Conservation (phyloP, 1,140 invertebrate species). For the Zaprionus capensis region DNA sequence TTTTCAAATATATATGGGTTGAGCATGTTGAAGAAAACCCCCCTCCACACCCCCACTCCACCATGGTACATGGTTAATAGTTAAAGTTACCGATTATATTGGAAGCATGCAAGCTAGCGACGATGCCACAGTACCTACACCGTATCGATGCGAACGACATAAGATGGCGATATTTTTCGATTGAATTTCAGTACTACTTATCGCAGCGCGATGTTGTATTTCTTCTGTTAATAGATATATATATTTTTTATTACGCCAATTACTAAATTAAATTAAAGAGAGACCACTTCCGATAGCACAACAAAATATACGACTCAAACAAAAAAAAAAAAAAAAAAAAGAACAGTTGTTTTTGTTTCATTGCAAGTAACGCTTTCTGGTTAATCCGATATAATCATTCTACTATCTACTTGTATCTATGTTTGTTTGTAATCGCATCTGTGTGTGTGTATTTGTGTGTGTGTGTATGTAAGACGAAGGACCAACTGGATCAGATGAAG, state of each 20-base stretch:
- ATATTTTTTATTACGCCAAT: constrained; percentile 56
- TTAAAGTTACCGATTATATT: constrained; percentile 29
- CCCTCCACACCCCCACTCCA: neutral
- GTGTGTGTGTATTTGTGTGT: neutral
- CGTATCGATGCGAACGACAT: constrained; percentile 8
- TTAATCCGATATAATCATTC: constrained; percentile 21
- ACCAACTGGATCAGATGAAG: constrained; percentile 91
- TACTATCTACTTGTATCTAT: constrained; percentile 16
- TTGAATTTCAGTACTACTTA: constrained; percentile 49
- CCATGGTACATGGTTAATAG: constrained; percentile 17
- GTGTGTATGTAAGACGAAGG: constrained; percentile 72
- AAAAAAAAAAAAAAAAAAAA: constrained; percentile 8
- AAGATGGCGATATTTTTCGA: constrained; percentile 43
- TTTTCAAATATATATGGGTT: constrained; percentile 28
- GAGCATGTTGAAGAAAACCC: constrained; percentile 32
- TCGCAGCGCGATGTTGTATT: constrained; percentile 53
- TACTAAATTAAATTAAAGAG: constrained; percentile 35
- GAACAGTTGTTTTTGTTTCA: constrained; percentile 18
- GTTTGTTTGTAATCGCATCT: neutral
- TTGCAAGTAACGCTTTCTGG: constrained; percentile 23
- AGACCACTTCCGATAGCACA: constrained; percentile 28
- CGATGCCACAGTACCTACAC: constrained; percentile 17
- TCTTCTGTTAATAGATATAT: constrained; percentile 47
- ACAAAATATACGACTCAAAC: constrained; percentile 16
- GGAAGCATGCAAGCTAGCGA: constrained; percentile 39